Base-by-base conservation (phyloP, 2,888 invertebrate species). In the Podotricha telesiphe region DNA sequence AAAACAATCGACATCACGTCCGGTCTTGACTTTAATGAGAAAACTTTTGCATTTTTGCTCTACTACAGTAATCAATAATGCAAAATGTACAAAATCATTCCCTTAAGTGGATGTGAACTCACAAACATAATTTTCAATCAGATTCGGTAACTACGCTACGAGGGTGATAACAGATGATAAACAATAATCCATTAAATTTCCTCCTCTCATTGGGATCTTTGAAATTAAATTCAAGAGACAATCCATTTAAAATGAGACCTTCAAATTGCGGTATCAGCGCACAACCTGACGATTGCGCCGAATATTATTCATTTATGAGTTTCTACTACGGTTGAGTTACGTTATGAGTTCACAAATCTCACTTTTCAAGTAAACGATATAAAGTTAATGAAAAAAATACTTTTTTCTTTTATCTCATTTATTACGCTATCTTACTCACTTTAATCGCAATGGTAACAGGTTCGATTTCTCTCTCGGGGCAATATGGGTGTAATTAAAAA, bases 221-320 rank as follows among this genome's bases (percentile, higher is more conserved):
- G 53, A 67, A 53, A 67, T 45, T 22, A 64, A 64, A 58, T 68
- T 40, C 10, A 37, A 40, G 42, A 67, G 72, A 69, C 70, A 70
- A 70, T 63, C 67, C 51, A 62, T 68, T 68, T 67, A 15, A 68
- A 66, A 56, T 67, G 66, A 59, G 50, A 68, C 65, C 72, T 68
- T 70, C 69, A 70, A 75, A 72, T 73, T 73, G 69, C 70, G 64
- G 69, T 70, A 65, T 71, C 67, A 73, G 66, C 67, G 67, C 70
- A 69, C 69, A 73, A 69, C 70, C 66, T 68, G 74, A 70, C 66
- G 69, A 69, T 67, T 64, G 37, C 51, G 50, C 68, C 61, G 67
- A 53, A 72, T 71, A 75, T 73, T 42, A 75, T 71, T 73, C 71
- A 73, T 75, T 75, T 69, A 67, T 66, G 34, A 53, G 59, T 59